Base-by-base conservation (phyloP, 2,888 invertebrate species). In the Cryptus armator region DNA sequence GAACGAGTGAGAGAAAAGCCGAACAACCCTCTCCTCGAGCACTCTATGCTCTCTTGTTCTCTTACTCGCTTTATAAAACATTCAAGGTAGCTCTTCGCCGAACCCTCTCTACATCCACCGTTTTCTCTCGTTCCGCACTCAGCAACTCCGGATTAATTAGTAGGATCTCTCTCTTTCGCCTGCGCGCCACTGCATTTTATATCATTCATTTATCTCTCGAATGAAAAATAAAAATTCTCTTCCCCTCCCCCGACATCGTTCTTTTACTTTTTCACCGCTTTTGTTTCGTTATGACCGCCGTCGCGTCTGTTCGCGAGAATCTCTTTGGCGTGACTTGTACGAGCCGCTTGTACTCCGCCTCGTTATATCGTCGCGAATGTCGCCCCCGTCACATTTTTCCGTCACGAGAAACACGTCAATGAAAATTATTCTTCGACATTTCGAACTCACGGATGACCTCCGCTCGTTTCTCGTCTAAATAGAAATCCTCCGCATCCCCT, bases 101-200 rank as follows among this genome's bases (percentile, higher is more conserved):
- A 86, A 80, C 83, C 66, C 72, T 80, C 72, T 80, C 75, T 66
- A 78, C 70, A 44, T 29, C 75, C 83, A 84, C 80, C 83, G 37
- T 37, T 81, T 86, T 86, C 84, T 68, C 85, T 87, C 85, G 81
- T 81, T 86, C 87, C 84, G 83, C 86, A 86, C 87, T 86, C 86
- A 82, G 81, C 86, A 85, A 82, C 86, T 85, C 87, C 79, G 87
- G 89, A 90, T 92, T 92, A 92, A 92, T 92, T 92, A 92, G 89
- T 81, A 86, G 87, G 78, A 86, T 86, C 86, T 87, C 87, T 81
- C 71, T 76, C 81, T 70, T 76, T 84, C 85, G 56, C 56, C 10
- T 12, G 10, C 10, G 56, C 24, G 12, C 24, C 37, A 74, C 79
- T 84, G 87, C 88, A 87, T 89, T 90, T 90, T 88, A 87, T 88